These are phyloP conservation scores for Sebastes itinus DNA, from an alignment of 2,797 vertebrate genomes.

Conservation along the genomic window DNA sequence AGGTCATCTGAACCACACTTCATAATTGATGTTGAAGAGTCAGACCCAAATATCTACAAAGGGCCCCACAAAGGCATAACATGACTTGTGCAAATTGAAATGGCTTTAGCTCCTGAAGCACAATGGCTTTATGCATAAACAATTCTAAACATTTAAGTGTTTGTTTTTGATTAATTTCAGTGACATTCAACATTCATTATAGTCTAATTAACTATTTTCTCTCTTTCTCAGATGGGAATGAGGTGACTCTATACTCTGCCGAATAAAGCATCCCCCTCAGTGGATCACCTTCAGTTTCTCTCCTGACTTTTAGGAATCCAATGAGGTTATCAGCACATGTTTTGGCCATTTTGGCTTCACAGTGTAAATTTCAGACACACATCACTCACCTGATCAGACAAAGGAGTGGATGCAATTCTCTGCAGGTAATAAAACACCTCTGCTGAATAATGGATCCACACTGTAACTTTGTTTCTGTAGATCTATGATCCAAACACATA, in stretches of 20 bases:
- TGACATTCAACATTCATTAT: too few relatives aligned
- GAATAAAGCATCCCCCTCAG: neutral
- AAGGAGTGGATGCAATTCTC: neutral
- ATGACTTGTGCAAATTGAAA: too few relatives aligned
- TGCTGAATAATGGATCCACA: neutral
- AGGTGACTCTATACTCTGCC: neutral
- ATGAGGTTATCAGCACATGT: neutral
- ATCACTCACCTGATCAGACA: neutral
- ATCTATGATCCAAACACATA: neutral
- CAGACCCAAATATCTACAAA: too few relatives aligned
- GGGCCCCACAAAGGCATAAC: too few relatives aligned
- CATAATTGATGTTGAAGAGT: too few relatives aligned
- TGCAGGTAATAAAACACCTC: neutral
- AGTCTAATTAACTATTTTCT: too few relatives aligned
- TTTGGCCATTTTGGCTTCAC: neutral
- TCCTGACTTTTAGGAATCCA: neutral
- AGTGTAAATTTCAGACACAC: neutral
- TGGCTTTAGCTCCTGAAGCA: too few relatives aligned
- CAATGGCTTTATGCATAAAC: too few relatives aligned
- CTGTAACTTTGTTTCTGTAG: neutral
- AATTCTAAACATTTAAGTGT: too few relatives aligned
- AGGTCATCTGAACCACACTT: too few relatives aligned
- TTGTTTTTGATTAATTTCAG: too few relatives aligned
- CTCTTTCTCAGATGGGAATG: neutral
- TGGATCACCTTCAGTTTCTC: neutral